Evolutionary conservation across 2,113 vertebrate species (phyloP).

Genomic region (Phylloscopus trochilus): DNA sequence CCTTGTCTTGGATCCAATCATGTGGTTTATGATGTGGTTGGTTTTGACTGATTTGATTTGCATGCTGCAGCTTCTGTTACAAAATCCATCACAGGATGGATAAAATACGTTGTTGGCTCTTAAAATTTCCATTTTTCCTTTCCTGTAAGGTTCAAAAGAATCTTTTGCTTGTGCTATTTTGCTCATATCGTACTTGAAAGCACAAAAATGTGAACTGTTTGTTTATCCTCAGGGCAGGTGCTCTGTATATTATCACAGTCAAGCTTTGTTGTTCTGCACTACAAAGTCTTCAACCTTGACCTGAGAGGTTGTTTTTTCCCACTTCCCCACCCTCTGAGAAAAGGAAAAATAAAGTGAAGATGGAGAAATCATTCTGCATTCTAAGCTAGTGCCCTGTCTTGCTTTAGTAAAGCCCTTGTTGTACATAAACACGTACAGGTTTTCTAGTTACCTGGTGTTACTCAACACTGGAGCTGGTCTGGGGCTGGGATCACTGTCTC

Average conservation of each 20-base stretch:
- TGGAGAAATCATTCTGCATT: constrained; percentile 7
- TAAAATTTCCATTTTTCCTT: background rate
- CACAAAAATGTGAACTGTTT: constrained; percentile 48
- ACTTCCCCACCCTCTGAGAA: background rate
- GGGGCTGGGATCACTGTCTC: background rate
- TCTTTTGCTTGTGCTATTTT: constrained; percentile 1
- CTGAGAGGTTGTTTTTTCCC: background rate
- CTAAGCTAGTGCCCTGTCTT: background rate
- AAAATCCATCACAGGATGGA: background rate
- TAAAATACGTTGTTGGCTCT: background rate
- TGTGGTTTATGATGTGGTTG: background rate
- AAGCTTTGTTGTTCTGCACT: constrained; percentile 35
- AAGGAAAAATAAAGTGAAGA: background rate
- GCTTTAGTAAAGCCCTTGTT: background rate
- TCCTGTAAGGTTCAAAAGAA: constrained; percentile 42
- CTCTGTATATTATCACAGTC: constrained; percentile 55
- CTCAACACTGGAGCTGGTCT: background rate
- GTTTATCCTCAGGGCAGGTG: constrained; percentile 62
- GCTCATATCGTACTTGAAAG: constrained; percentile 28
- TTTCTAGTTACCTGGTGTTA: background rate
- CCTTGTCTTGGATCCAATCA: background rate
- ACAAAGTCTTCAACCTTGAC: constrained; percentile 51
- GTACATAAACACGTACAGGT: background rate
- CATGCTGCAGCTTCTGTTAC: background rate
- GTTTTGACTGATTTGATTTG: background rate